A percentile compares a stretch with the other conserved stretches of the same genome.
Conservation (phyloP, 2,797 vertebrate species). For the Picus viridis region DNA sequence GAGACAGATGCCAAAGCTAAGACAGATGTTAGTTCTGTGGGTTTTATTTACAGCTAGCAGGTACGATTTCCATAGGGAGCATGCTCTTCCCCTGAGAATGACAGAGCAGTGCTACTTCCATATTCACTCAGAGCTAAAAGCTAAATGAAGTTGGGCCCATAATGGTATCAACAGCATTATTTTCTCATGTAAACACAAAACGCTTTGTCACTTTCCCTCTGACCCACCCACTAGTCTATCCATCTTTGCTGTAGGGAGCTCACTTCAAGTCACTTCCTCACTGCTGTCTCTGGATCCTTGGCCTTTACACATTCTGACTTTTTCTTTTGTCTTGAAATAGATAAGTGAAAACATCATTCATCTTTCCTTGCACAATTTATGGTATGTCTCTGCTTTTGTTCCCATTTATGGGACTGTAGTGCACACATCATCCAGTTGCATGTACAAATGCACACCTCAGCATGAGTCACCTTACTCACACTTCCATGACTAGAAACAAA, state of each 20-base stretch:
- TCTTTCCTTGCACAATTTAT: background rate
- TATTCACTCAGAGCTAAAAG: background rate
- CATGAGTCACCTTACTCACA: background rate
- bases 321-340: background rate
- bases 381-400: background rate
- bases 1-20: background rate
- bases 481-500: accelerated
- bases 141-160: background rate
- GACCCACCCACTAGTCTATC: background rate
- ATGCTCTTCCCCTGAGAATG: background rate
- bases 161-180: background rate
- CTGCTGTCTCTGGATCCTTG: background rate
- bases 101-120: background rate
- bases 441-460: background rate
- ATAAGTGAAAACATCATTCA: background rate
- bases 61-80: background rate
- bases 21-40: background rate
- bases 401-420: background rate
- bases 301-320: background rate
- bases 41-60: background rate
- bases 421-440: background rate
- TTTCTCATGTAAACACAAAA: background rate
- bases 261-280: background rate
- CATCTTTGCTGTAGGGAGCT: background rate
- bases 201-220: background rate